Conservation (phyloP, 2,113 vertebrate genomes). For the Furnarius figulus region DNA sequence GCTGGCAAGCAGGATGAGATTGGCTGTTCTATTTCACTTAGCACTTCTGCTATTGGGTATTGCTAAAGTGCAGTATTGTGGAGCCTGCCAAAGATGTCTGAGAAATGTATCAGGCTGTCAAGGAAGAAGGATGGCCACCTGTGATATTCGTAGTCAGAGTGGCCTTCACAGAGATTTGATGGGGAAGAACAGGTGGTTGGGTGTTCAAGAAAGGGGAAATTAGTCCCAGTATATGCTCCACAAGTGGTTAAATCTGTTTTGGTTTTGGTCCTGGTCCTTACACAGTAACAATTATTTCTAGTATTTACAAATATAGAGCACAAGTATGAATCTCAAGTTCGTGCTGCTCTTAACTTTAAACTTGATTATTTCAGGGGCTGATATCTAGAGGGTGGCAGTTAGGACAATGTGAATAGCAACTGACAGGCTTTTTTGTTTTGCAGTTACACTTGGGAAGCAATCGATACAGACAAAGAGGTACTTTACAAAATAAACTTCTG, state of each 20-base stretch:
- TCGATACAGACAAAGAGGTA: slow-evolving; percentile 79
- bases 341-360: not conserved
- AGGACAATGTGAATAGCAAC: not conserved
- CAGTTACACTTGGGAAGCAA: slow-evolving; percentile 91
- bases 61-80: not conserved
- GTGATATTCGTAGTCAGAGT: not conserved
- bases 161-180: not conserved
- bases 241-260: not conserved
- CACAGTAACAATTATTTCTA: not conserved
- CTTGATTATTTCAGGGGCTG: not conserved
- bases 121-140: not conserved
- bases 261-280: not conserved
- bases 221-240: rapidly evolving
- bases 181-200: not conserved
- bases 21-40: not conserved
- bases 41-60: not conserved
- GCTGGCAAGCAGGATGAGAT: not conserved
- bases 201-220: not conserved
- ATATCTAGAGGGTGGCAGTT: not conserved
- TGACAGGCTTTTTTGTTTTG: slow-evolving; percentile 11
- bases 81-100: not conserved
- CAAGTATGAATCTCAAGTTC: not conserved
- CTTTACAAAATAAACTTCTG: slow-evolving; percentile 87
- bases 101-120: not conserved
- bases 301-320: not conserved